Conservation (phyloP, 2,797 vertebrate species). For the Coregonus suidteri region DNA sequence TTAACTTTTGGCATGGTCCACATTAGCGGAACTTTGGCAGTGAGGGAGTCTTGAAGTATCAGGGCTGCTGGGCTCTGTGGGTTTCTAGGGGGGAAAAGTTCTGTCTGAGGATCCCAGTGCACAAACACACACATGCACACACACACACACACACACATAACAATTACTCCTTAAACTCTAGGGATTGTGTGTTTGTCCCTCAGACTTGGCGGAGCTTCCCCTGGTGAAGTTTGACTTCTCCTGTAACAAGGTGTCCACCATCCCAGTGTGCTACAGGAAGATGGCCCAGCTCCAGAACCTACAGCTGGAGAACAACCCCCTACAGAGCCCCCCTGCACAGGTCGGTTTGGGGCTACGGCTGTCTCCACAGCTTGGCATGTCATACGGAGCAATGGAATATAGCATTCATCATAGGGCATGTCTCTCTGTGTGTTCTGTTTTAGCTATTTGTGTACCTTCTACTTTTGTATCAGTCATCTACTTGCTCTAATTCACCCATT, state of each 20-base stretch:
- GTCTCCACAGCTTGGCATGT: neutral
- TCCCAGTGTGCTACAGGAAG: conserved; percentile 91
- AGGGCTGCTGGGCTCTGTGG: conserved; percentile 7
- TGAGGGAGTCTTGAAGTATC: conserved; percentile 17
- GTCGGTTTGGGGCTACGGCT: conserved; percentile 63
- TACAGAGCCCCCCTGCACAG: conserved; percentile 95
- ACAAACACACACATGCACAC: neutral
- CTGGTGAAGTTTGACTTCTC: conserved; percentile 96
- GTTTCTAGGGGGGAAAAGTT: no score
- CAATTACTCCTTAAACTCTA: neutral
- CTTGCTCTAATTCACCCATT: neutral
- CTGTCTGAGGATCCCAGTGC: no score
- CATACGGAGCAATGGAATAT: neutral
- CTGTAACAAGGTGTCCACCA: conserved; percentile 94
- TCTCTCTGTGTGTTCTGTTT: neutral
- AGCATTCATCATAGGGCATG: neutral
- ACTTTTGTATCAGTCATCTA: neutral
- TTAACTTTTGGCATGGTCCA: neutral
- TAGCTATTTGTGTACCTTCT: neutral
- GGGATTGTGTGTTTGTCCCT: conserved; percentile 23
- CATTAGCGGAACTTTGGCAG: neutral
- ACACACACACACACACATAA: no score
- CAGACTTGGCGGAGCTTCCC: conserved; percentile 91
- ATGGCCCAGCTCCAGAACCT: conserved; percentile 90
- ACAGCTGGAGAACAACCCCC: conserved; percentile 91